Conservation (phyloP, 2,888 invertebrate genomes). For the Melieria picta region DNA sequence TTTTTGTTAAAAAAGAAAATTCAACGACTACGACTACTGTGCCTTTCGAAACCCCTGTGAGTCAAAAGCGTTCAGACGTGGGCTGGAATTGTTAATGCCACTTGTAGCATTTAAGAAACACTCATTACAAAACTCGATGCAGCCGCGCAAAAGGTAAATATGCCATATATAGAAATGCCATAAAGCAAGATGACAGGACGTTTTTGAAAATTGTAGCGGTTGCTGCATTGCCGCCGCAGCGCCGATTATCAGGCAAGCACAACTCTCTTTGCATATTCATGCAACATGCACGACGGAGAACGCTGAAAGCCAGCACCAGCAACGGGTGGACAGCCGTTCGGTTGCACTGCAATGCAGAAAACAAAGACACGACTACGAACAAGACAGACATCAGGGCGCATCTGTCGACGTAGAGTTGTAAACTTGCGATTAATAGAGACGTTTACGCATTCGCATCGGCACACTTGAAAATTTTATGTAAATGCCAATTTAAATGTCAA, state of each 20-base stretch:
- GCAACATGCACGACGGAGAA: constrained; percentile 16
- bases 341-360: too few relatives aligned
- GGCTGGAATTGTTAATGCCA: not conserved
- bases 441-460: not conserved
- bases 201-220: not conserved
- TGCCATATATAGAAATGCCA: constrained; percentile 29
- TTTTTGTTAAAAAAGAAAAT: too few relatives aligned
- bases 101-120: not conserved
- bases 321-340: not conserved
- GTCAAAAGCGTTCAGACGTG: too few relatives aligned
- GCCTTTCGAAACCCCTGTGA: too few relatives aligned
- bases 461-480: too few relatives aligned
- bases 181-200: constrained; percentile 25
- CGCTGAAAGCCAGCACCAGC: not conserved
- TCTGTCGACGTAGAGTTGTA: not conserved
- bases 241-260: not conserved
- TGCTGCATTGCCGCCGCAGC: constrained; percentile 1
- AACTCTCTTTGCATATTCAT: constrained; percentile 38
- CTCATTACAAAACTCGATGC: not conserved
- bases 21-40: too few relatives aligned
- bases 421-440: constrained; percentile 12
- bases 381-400: too few relatives aligned
- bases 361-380: too few relatives aligned
- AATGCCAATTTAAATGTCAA: too few relatives aligned
- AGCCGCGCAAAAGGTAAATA: constrained; percentile 11